Conservation (phyloP, 2,113 vertebrate species). For the Cynoglossus semilaevis region DNA sequence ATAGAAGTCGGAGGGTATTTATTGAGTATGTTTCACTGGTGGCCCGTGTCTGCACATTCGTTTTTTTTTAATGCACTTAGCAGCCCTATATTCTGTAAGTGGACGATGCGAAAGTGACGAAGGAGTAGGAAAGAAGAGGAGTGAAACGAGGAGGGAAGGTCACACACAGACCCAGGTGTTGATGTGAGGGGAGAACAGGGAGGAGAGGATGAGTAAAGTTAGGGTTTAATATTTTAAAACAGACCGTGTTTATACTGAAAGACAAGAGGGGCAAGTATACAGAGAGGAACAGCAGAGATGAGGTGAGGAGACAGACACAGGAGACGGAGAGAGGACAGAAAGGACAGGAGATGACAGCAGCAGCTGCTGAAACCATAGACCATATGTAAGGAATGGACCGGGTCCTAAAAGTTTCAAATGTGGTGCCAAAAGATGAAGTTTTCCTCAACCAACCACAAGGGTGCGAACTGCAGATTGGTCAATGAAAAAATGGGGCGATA, state of each 20-base stretch:
- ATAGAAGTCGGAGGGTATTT: slow-evolving; percentile 16
- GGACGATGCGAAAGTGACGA: slow-evolving; percentile 38
- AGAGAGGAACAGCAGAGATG: slow-evolving; percentile 8
- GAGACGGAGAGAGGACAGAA: slow-evolving; percentile 34
- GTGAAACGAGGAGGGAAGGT: slow-evolving; percentile 25
- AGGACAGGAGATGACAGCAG: slow-evolving; percentile 30
- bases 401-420: too few species aligned
- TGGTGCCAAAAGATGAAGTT: too few species aligned
- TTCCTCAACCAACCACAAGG: too few species aligned
- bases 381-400: too few species aligned
- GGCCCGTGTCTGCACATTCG: slow-evolving; percentile 21
- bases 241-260: slow-evolving; percentile 6
- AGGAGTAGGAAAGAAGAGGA: slow-evolving; percentile 40
- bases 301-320: neutral
- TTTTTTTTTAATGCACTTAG: slow-evolving; percentile 45
- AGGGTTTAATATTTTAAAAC: slow-evolving; percentile 10
- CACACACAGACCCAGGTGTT: slow-evolving; percentile 36
- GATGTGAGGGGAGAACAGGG: slow-evolving; percentile 34
- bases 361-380: too few species aligned
- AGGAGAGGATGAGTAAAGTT: slow-evolving; percentile 14
- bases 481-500: too few species aligned
- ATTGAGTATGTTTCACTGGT: slow-evolving; percentile 33
- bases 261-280: slow-evolving; percentile 19
- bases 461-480: too few species aligned
- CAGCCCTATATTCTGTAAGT: slow-evolving; percentile 39